A percentile compares a stretch with the other conserved stretches of the same genome.
phyloP scores from a whole-genome alignment of 2,113 vertebrate genomes.

The Serinus canaria region DNA sequence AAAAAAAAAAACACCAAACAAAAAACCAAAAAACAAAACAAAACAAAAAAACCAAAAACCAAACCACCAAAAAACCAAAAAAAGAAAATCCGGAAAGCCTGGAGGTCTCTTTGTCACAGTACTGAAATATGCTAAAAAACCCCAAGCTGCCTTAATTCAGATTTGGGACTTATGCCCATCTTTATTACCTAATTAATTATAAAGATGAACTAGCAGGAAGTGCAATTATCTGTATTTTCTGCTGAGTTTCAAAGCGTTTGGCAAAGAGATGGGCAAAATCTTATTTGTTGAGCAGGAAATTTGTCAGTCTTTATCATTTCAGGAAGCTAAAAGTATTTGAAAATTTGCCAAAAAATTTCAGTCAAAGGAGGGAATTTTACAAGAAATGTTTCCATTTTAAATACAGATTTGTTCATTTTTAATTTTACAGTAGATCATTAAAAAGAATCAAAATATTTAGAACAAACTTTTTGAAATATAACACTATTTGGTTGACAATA shows the following conservation, averaged over 20 bases:
- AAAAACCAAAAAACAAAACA: too few relatives aligned
- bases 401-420: background rate
- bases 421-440: background rate
- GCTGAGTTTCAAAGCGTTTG: conserved; percentile 5
- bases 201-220: conserved; percentile 1
- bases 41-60: background rate
- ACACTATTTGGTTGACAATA: background rate
- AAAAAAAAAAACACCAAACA: too few relatives aligned
- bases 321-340: background rate
- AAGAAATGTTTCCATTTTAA: background rate
- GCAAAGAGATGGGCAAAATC: background rate
- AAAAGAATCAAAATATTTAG: background rate
- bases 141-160: background rate
- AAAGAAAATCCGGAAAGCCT: background rate
- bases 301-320: background rate
- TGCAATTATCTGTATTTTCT: conserved; percentile 2
- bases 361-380: background rate
- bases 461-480: background rate
- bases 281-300: background rate
- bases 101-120: background rate
- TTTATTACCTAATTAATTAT: conserved; percentile 13
- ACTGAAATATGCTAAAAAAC: background rate
- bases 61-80: too few relatives aligned
- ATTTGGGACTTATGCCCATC: background rate
- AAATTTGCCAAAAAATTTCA: background rate